Base-by-base conservation (phyloP, 1,140 invertebrate species). In the Popillia japonica region DNA sequence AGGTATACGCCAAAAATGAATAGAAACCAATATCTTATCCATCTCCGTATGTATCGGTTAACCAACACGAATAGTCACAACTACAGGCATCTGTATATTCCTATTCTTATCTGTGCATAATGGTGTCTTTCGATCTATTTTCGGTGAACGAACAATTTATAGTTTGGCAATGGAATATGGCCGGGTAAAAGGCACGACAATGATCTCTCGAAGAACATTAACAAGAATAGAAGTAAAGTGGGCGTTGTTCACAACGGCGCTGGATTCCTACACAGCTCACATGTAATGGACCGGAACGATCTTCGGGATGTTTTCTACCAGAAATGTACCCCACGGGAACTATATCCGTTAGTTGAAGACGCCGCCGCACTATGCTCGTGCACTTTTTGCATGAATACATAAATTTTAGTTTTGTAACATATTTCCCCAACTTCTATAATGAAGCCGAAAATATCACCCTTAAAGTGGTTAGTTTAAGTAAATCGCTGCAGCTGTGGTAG, bases 321-420 rank as follows among this genome's bases (percentile, higher is more conserved):
- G 48, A 55, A 55, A 55, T 55, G 48, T 55, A 55, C 48, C 48
- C 48, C 48, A 55, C 48, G 48, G 48, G 48, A 55, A 55, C 48
- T 55, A 55, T 55, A 55, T 14, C 48, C 48, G 48, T 14, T 55
- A n/a, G 48, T 6, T 55, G 14, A n/a, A 55, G 17, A 17, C 17
- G 48, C 48, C 48, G 48, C 14, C 14, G 14, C 48, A 34, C 27
- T 34, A 34, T 34, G 27, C 2, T 14, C 10, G 48, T 55, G 17
- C 48, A n/a, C 6, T 55, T 55, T 55, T 55, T 55, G 17, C 17
- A 55, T 55, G 48, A 55, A 55, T 55, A 55, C n/a, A 55, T 55
- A 55, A 55, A 55, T 55, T 55, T n/a, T n/a, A 55, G 14, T n/a
- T 55, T 55, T 55, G 48, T n/a, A 6, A 17, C 11, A 17, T 55